Evolutionary conservation across 92 coral and sea anemone species (phyloP), one percentile per base, ranked within the genome.

Genomic region (Zoanthus sociatus): DNA sequence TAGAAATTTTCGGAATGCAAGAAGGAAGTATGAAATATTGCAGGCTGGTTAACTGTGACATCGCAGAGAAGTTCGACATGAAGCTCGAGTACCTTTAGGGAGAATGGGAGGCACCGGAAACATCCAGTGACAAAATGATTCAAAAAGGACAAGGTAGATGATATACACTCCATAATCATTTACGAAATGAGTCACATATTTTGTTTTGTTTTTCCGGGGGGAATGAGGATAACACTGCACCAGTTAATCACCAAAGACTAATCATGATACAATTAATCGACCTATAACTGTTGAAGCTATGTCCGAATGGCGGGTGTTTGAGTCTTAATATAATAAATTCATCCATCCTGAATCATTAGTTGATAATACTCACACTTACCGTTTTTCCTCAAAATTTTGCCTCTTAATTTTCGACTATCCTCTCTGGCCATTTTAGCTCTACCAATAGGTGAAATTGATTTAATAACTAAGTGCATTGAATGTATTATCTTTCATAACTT

Each of bases 1-100:
- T 26, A 12, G 93, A 92, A 48, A 90, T 90, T 14, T 92, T 92
- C 37, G 83, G 93, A 3, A 77, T 74, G 50, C 90, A 92, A 53
- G 90, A 82, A 12, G 93, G 75, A 71, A 78, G 54, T 61, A 78
- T 84, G 10, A 85, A 84, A 26, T 92, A 60, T 32, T 78, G 64
- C 14, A 92, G 93, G n/a, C 77, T 87, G 21, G 92, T 87, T 0
- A 93, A 92, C 71, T 87, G 89, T 20, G 87, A 83, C 9, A 74
- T 60, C 8, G 84, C 86, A 33, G 88, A 79, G 7, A 88, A 92
- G 31, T 92, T 89, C 15, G 92, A 92, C 37, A 44, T 9, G 10
- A 88, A 78, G 50, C 87, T 37, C 42, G 42, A 37, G 42, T 2
- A 0, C 42, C 4, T 2, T 37, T 2, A 37, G 42, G 42, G 4